These are phyloP conservation scores for Leguminivora glycinivorella DNA, from an alignment of 1,140 invertebrate species.

Conservation along the genomic window DNA sequence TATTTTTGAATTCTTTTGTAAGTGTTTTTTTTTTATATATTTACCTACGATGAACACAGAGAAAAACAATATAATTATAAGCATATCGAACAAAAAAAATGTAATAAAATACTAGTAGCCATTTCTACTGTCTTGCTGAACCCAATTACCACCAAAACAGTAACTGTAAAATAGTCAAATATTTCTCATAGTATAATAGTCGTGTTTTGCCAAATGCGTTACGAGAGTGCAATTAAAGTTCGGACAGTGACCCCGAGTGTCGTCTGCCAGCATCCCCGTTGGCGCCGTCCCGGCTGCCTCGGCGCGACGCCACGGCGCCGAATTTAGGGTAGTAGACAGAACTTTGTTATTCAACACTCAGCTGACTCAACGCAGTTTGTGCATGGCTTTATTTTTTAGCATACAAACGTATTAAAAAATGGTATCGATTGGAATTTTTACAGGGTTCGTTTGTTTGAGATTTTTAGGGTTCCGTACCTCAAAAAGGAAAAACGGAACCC, in stretches of 20 bases:
- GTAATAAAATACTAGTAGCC: too few species aligned
- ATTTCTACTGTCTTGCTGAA: too few species aligned
- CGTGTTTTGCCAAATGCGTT: constrained; percentile 5
- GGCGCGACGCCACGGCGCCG: constrained; percentile 11
- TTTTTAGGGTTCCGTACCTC: too few species aligned
- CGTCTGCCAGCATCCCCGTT: constrained; percentile 15
- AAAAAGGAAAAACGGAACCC: too few species aligned
- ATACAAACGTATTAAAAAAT: neutral
- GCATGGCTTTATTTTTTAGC: neutral
- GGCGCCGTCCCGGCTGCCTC: neutral
- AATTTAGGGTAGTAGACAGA: constrained; percentile 16
- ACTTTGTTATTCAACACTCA: constrained; percentile 28
- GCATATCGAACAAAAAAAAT: too few species aligned
- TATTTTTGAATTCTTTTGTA: too few species aligned
- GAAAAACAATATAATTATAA: too few species aligned
- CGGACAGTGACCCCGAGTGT: constrained; percentile 12
- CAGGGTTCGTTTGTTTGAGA: neutral
- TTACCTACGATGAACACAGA: too few species aligned
- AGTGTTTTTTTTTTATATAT: too few species aligned
- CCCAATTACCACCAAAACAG: too few species aligned
- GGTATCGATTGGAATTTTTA: neutral
- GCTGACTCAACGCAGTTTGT: constrained; percentile 7
- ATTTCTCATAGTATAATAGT: neutral
- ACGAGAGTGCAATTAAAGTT: constrained; percentile 5
- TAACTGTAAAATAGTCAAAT: neutral